Evolutionary conservation across 2,888 invertebrate genomes (phyloP).

Genomic region (Drosophila siamana): DNA sequence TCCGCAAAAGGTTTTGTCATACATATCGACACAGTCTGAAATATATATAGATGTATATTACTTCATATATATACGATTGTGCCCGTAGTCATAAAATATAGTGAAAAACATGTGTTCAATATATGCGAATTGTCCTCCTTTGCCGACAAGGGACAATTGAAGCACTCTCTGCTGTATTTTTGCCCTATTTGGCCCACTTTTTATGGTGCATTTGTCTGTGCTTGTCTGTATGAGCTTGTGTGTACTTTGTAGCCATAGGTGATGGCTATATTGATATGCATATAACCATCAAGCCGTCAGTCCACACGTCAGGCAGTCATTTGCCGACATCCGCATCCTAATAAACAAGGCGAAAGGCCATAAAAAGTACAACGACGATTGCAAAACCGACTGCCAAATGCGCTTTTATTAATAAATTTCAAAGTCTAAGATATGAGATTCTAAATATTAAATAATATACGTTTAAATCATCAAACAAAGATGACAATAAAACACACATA

Average conservation of each 20-base stretch:
- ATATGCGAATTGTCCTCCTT: constrained; percentile 41
- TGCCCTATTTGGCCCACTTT: constrained; percentile 60
- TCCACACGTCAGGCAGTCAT: constrained; percentile 54
- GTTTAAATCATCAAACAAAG: too few relatives aligned
- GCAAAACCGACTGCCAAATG: constrained; percentile 23
- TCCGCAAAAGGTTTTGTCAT: constrained; percentile 64
- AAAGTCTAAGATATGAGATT: too few relatives aligned
- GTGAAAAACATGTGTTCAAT: constrained; percentile 42
- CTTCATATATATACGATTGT: neutral
- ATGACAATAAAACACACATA: too few relatives aligned
- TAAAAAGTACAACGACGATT: constrained; percentile 23
- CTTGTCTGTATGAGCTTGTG: constrained; percentile 16
- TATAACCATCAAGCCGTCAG: constrained; percentile 58
- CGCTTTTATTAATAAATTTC: constrained; percentile 17
- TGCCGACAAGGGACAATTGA: constrained; percentile 35
- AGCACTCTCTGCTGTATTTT: constrained; percentile 41
- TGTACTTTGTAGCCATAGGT: constrained; percentile 24
- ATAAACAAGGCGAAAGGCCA: constrained; percentile 48
- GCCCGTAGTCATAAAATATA: constrained; percentile 36
- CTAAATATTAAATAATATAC: too few relatives aligned
- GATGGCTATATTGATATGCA: constrained; percentile 71
- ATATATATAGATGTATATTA: neutral
- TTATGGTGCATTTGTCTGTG: constrained; percentile 1
- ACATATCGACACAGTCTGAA: constrained; percentile 5
- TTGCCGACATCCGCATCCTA: constrained; percentile 65